Percentiles rank a stretch among this genome's conserved stretches.
These are phyloP conservation scores for Thereva unica DNA, from an alignment of 2,888 invertebrate genomes.

Conservation along the genomic window DNA sequence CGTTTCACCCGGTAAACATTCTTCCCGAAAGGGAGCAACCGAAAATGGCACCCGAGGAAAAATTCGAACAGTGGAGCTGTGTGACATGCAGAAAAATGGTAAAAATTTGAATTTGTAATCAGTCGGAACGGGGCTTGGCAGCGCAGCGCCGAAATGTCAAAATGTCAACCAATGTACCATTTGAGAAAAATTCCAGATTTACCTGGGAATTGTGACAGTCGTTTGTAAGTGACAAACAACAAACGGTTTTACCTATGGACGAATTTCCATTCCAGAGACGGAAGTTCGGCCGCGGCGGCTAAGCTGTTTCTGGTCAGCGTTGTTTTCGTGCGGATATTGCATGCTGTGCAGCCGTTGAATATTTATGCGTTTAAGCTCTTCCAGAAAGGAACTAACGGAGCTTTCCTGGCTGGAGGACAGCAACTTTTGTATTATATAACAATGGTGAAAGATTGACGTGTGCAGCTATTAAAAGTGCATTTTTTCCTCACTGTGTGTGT, in stretches of 20 bases:
- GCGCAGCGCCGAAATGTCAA: constrained; percentile 22
- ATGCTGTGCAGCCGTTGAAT: too few relatives aligned
- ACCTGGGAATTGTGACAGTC: constrained; percentile 29
- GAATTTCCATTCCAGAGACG: constrained; percentile 15
- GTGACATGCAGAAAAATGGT: constrained; percentile 40
- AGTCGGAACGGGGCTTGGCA: constrained; percentile 18
- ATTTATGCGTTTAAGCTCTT: too few relatives aligned
- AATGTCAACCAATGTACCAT: constrained; percentile 19
- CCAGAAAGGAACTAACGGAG: too few relatives aligned
- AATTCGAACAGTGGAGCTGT: constrained; percentile 5
- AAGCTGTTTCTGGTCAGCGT: too few relatives aligned
- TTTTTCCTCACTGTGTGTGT: too few relatives aligned
- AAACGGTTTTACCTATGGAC: constrained; percentile 10
- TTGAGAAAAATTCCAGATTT: constrained; percentile 26
- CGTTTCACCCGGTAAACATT: neutral
- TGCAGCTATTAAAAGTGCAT: too few relatives aligned
- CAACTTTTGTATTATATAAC: too few relatives aligned
- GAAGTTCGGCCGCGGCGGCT: neutral
- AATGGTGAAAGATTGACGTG: too few relatives aligned
- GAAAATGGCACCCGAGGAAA: constrained; percentile 13
- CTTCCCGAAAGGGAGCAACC: neutral
- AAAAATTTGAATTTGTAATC: constrained; percentile 42
- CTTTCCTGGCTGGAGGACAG: too few relatives aligned
- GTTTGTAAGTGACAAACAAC: constrained; percentile 22
- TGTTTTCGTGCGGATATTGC: too few relatives aligned